Evolutionary conservation across 1,140 invertebrate genomes (phyloP).

Genomic region (Ceratosolen fusciceps): DNA sequence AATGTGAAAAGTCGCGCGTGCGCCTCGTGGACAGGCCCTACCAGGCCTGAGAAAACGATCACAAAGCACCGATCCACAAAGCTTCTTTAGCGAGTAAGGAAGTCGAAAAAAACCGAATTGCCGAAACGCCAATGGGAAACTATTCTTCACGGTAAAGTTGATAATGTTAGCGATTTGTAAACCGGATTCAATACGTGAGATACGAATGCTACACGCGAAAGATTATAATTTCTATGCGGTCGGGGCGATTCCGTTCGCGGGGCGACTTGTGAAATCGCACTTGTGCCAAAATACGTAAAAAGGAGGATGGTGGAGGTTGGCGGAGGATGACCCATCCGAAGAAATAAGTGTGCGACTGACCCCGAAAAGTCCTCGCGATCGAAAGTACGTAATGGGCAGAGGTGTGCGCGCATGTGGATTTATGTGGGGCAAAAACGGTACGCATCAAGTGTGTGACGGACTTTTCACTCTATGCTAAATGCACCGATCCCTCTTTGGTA

Average conservation of each 20-base stretch:
- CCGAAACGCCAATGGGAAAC: neutral
- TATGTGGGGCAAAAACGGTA: slow-evolving; percentile 34
- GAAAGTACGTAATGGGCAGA: neutral
- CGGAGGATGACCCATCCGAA: neutral
- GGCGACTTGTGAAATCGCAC: neutral
- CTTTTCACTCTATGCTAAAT: slow-evolving; percentile 38
- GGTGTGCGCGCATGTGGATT: neutral
- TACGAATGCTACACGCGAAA: neutral
- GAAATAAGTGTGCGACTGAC: neutral
- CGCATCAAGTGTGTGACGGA: neutral
- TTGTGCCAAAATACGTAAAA: neutral
- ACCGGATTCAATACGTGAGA: neutral
- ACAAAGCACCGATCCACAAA: neutral
- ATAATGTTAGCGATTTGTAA: neutral
- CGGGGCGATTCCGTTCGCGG: neutral
- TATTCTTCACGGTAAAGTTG: neutral
- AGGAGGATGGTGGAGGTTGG: neutral
- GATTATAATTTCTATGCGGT: neutral
- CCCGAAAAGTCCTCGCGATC: neutral
- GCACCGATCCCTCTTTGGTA: slow-evolving; percentile 19
- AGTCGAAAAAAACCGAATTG: neutral
- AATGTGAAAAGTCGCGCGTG: neutral
- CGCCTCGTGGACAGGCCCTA: neutral
- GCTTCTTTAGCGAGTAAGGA: neutral
- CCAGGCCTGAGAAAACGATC: neutral